Evolutionary conservation across 2,113 vertebrate genomes (phyloP).

Genomic region (Ophthalmolycus amberensis): DNA sequence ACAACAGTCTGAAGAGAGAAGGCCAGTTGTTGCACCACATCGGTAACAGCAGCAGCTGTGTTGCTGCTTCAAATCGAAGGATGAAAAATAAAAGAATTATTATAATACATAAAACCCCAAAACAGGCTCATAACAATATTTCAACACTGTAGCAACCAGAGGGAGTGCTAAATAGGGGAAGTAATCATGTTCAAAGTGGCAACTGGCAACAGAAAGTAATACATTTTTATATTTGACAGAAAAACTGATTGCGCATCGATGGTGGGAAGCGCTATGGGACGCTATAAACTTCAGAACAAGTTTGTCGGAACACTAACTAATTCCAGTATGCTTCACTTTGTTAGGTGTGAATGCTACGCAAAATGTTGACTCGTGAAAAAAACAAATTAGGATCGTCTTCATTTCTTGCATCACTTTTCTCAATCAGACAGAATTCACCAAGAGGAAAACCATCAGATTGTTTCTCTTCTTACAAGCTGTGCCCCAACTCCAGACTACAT

Average conservation of each 20-base stretch:
- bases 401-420: constrained; percentile 16
- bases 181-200: constrained; percentile 73
- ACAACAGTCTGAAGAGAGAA: constrained; percentile 78
- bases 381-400: not conserved
- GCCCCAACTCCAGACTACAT: constrained; percentile 26
- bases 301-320: constrained; percentile 67
- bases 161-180: constrained; percentile 43
- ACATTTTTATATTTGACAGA: constrained; percentile 37
- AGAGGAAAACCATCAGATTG: constrained; percentile 22
- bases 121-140: constrained; percentile 81
- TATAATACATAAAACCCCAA: constrained; percentile 74
- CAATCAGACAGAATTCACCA: not conserved
- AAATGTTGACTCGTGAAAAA: constrained; percentile 11
- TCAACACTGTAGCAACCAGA: constrained; percentile 80
- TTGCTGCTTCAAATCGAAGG: constrained; percentile 86
- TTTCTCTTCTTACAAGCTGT: constrained; percentile 10
- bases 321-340: constrained; percentile 3
- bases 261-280: constrained; percentile 12
- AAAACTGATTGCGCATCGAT: constrained; percentile 47
- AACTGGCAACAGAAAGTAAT: constrained; percentile 44
- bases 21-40: constrained; percentile 71
- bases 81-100: constrained; percentile 56
- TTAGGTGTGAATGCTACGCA: constrained; percentile 29
- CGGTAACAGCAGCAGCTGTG: constrained; percentile 86
- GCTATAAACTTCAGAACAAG: constrained; percentile 93